Conservation (phyloP, 2,797 vertebrate species). For the Benthosema pterotum region DNA sequence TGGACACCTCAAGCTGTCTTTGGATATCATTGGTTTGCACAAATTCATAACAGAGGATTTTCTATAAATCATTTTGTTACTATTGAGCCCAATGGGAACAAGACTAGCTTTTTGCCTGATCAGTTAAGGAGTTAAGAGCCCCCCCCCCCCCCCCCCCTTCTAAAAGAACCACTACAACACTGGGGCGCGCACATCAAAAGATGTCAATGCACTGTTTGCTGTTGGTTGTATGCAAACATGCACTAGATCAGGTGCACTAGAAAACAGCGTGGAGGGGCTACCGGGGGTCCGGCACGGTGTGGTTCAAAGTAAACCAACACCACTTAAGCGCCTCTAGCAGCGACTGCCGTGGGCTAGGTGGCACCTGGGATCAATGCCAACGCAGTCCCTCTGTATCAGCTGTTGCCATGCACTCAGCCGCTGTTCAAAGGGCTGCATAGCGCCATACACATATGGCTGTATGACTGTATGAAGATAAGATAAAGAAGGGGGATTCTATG, state of each 20-base stretch:
- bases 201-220: constrained; percentile 51
- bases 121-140: no score
- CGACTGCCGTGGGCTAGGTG: constrained; percentile 55
- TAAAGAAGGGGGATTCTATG: constrained; percentile 3
- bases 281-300: constrained; percentile 47
- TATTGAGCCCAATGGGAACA: no score
- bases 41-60: no score
- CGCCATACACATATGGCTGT: no score
- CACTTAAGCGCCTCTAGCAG: constrained; percentile 46
- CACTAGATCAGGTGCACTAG: constrained; percentile 47
- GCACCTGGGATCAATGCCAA: constrained; percentile 51
- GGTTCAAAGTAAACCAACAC: constrained; percentile 70
- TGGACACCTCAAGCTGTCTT: no score
- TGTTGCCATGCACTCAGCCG: constrained; percentile 20
- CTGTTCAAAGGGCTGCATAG: constrained; percentile 34
- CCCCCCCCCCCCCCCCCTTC: no score
- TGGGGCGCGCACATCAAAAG: constrained; percentile 59
- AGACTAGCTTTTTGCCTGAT: no score
- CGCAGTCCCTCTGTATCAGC: constrained; percentile 43
- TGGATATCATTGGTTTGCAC: no score
- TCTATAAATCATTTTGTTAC: no score
- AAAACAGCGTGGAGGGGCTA: constrained; percentile 57
- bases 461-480: background rate
- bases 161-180: no score
- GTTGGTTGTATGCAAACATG: constrained; percentile 39